Evolutionary conservation across 2,113 vertebrate genomes (phyloP), one percentile per base, ranked within the genome.

Genomic region (Apus apus): DNA sequence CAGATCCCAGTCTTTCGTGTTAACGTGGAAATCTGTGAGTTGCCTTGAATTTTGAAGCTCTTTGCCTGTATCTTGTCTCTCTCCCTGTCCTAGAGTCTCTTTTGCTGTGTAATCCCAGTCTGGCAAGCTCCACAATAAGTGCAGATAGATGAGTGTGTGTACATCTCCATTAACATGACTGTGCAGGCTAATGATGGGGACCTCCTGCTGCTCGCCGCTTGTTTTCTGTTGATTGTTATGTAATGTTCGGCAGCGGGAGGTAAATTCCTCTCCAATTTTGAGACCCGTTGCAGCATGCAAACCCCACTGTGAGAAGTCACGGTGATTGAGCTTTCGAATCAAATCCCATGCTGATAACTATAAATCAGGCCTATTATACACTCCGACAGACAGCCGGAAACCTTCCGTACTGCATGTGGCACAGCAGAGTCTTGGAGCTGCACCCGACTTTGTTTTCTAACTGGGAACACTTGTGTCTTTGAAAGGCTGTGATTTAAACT

Each of bases 181-280:
- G 94, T 97, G 96, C 96, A 92, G 97, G 97, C 94, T 95, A 96
- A 97, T 96, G 96, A 98, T 23, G 93, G 92, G 97, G 98, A 95
- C 97, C 97, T 97, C 98, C 98, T 93, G 96, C 97, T 97, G 94
- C 97, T 97, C 97, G 97, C 93, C 95, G 98, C 98, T 98, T 98
- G 98, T 98, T 98, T 98, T 98, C 97, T 97, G 97, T 97, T 98
- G 98, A 98, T 98, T 98, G 98, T 98, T 98, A 98, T 98, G 98
- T 98, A 98, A 98, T 98, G 98, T 97, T 98, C 85, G 94, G 97
- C 98, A 98, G 98, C 98, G 61, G 98, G 98, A 98, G 98, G 98
- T 98, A 98, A 98, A 98, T 98, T 98, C 96, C 98, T 98, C 97
- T 98, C 96, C 98, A 98, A 98, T 98, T 98, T 98, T 97, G 97